phyloP scores from a whole-genome alignment of 1,140 invertebrate species.

The Yoshiicerus persimilis region DNA sequence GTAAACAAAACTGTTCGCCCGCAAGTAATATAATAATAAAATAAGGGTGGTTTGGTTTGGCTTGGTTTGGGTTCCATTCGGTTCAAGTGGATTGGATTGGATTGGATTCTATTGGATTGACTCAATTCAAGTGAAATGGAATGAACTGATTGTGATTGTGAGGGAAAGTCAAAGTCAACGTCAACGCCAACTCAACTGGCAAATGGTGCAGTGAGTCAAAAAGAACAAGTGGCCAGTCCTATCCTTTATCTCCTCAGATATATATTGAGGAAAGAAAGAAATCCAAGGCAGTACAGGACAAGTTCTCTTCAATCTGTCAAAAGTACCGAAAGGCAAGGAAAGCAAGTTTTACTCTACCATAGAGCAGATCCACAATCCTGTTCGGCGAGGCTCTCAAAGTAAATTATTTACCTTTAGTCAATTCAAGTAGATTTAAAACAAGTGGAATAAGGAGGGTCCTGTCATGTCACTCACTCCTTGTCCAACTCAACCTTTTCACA shows the following conservation, averaged over 20 bases:
- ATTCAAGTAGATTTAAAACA: neutral
- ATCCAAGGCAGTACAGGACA: neutral
- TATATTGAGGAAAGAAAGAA: neutral
- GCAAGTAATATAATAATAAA: neutral
- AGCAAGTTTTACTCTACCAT: neutral
- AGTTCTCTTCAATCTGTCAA: neutral
- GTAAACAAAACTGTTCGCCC: neutral
- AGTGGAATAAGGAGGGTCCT: neutral
- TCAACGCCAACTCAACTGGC: neutral
- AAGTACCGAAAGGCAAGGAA: neutral
- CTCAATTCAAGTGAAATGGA: neutral
- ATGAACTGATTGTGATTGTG: neutral
- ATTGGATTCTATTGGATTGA: neutral
- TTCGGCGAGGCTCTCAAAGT: neutral
- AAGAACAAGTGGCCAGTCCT: neutral
- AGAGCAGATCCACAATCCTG: neutral
- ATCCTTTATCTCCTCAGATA: neutral
- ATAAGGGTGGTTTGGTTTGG: neutral
- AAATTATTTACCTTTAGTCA: neutral
- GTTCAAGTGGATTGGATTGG: neutral
- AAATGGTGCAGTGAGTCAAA: neutral
- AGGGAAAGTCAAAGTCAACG: slow-evolving; percentile 14
- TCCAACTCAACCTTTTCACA: neutral
- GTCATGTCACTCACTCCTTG: no score
- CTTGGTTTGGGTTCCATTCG: neutral